Evolutionary conservation across 2,113 vertebrate species (phyloP).

Genomic region (Callopanchax toddi): DNA sequence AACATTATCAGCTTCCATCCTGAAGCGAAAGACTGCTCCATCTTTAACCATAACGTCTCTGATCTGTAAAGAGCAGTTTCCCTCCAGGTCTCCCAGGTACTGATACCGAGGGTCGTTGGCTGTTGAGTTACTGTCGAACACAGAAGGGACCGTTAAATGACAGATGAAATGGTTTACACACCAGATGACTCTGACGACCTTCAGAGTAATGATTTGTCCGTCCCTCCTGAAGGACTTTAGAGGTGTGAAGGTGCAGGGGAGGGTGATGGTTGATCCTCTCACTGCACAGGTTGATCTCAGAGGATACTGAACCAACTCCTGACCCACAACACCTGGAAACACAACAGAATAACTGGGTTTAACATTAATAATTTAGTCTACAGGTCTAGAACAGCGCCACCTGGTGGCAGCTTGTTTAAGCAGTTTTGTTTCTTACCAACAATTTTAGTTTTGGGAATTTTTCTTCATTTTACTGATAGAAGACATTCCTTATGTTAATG

Average conservation of each 20-base stretch:
- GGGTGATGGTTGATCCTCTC: neutral
- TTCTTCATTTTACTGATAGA: too few relatives aligned
- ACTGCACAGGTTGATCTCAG: neutral
- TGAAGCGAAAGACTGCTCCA: neutral
- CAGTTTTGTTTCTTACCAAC: too few relatives aligned
- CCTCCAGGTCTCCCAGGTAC: constrained; percentile 38
- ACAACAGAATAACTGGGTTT: neutral
- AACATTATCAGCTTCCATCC: accelerated
- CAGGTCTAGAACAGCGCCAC: too few relatives aligned
- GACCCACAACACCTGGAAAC: constrained; percentile 8
- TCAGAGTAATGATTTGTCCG: neutral
- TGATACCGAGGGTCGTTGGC: neutral
- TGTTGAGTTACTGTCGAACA: neutral
- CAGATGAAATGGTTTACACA: constrained; percentile 8
- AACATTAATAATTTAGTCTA: neutral
- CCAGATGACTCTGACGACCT: constrained; percentile 14
- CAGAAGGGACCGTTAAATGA: neutral
- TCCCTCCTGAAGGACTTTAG: too few relatives aligned
- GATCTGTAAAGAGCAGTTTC: constrained; percentile 48
- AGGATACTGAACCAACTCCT: neutral
- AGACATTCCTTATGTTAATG: too few relatives aligned
- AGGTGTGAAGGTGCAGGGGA: constrained; percentile 17
- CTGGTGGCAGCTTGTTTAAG: too few relatives aligned
- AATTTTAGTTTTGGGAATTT: too few relatives aligned
- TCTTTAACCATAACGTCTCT: accelerated